A percentile compares a stretch with the other conserved stretches of the same genome.
Evolutionary conservation across 1,140 invertebrate genomes (phyloP).

Genomic region (Drosophila athabasca): DNA sequence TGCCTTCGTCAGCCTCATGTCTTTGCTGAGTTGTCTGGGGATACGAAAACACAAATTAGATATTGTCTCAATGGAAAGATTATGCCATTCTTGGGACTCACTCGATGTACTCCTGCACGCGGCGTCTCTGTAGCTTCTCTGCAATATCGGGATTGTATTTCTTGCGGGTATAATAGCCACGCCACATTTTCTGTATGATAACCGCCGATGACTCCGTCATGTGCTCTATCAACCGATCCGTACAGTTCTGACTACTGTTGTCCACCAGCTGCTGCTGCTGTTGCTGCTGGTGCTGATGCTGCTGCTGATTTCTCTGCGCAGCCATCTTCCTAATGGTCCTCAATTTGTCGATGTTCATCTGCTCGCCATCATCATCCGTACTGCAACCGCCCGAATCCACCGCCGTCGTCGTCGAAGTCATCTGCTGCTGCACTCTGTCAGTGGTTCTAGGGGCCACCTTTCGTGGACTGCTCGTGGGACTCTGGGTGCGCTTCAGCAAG

Average conservation of each 20-base stretch:
- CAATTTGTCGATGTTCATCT: slow-evolving; percentile 84
- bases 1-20: slow-evolving; percentile 92
- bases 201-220: slow-evolving; percentile 86
- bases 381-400: slow-evolving; percentile 63
- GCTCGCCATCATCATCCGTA: slow-evolving; percentile 75
- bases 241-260: slow-evolving; percentile 56
- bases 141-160: slow-evolving; percentile 88
- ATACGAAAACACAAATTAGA: not conserved
- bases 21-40: slow-evolving; percentile 89
- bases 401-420: slow-evolving; percentile 12
- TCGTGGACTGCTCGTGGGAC: slow-evolving; percentile 72
- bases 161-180: slow-evolving; percentile 92
- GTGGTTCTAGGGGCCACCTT: slow-evolving; percentile 28
- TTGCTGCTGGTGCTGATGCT: slow-evolving; percentile 54
- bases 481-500: slow-evolving; percentile 67
- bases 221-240: slow-evolving; percentile 66
- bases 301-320: slow-evolving; percentile 72
- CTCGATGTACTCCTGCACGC: slow-evolving; percentile 94
- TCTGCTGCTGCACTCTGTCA: slow-evolving; percentile 36
- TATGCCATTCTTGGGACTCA: slow-evolving; percentile 83
- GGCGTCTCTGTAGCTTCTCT: slow-evolving; percentile 90
- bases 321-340: slow-evolving; percentile 83
- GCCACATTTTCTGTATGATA: slow-evolving; percentile 94
- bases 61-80: not conserved
- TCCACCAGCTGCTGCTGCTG: slow-evolving; percentile 54